Evolutionary conservation across 2,113 vertebrate genomes (phyloP).

Genomic region (Melanocharis versteri): DNA sequence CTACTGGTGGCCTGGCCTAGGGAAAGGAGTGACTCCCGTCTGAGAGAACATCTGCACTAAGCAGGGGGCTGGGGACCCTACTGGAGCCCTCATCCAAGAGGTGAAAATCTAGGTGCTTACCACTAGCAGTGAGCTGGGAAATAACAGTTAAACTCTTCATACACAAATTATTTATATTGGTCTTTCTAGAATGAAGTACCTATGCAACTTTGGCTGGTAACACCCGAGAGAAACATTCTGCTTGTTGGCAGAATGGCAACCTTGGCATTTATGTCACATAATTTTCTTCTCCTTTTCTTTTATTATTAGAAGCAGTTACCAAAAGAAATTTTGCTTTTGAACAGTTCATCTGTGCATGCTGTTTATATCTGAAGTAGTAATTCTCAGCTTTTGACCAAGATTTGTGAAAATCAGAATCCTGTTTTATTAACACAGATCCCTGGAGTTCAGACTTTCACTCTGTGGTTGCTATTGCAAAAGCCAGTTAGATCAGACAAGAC

Average conservation of each 20-base stretch:
- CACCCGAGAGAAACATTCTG: background rate
- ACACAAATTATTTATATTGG: background rate
- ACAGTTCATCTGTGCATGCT: background rate
- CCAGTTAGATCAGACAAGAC: background rate
- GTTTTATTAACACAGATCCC: background rate
- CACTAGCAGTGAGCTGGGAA: background rate
- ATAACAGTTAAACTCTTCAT: background rate
- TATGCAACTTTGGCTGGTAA: background rate
- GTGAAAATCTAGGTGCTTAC: background rate
- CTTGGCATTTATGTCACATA: background rate
- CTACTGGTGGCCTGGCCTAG: background rate
- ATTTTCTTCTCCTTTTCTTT: background rate
- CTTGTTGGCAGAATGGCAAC: background rate
- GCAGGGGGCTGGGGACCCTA: background rate
- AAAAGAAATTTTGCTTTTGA: background rate
- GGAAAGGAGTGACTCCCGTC: background rate
- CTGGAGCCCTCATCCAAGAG: rapidly evolving
- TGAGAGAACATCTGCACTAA: background rate
- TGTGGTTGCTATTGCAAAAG: background rate
- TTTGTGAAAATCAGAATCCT: background rate
- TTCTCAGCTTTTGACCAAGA: background rate
- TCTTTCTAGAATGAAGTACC: background rate
- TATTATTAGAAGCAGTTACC: background rate
- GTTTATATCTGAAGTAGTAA: background rate
- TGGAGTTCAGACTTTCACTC: background rate